phyloP scores from a whole-genome alignment of 2,888 invertebrate genomes.

The Trachelus tabidus region DNA sequence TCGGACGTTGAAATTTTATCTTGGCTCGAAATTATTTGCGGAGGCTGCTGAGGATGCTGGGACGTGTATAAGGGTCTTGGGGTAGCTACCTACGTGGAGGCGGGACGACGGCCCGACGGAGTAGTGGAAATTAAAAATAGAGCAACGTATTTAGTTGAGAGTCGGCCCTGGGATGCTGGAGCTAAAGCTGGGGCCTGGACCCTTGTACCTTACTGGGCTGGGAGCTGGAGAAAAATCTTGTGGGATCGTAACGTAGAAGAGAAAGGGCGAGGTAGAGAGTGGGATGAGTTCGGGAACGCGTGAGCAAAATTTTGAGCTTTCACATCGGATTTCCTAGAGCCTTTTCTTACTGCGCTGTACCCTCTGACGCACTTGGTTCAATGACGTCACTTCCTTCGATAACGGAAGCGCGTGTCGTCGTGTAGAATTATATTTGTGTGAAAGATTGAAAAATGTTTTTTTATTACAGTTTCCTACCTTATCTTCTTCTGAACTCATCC shows the following conservation, averaged over 20 bases:
- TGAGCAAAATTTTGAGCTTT: not conserved
- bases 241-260: not conserved
- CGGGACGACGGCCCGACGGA: not conserved
- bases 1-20: not conserved
- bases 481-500: not conserved
- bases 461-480: not conserved
- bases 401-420: not conserved
- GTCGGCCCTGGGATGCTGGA: not conserved
- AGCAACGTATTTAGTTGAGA: constrained; percentile 1
- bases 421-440: not conserved
- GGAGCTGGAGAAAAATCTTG: not conserved
- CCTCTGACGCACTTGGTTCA: too few species aligned
- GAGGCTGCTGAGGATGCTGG: not conserved
- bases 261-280: not conserved
- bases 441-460: too few species aligned
- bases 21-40: not conserved
- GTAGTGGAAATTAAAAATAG: constrained; percentile 6
- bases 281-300: not conserved
- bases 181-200: not conserved
- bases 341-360: not conserved
- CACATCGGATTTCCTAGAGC: not conserved
- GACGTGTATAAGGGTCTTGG: not conserved
- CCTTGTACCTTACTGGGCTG: not conserved
- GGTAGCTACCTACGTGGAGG: not conserved
- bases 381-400: not conserved